Evolutionary conservation across 1,140 invertebrate genomes (phyloP), one percentile per base, ranked within the genome.

Genomic region (Heliconius congener): DNA sequence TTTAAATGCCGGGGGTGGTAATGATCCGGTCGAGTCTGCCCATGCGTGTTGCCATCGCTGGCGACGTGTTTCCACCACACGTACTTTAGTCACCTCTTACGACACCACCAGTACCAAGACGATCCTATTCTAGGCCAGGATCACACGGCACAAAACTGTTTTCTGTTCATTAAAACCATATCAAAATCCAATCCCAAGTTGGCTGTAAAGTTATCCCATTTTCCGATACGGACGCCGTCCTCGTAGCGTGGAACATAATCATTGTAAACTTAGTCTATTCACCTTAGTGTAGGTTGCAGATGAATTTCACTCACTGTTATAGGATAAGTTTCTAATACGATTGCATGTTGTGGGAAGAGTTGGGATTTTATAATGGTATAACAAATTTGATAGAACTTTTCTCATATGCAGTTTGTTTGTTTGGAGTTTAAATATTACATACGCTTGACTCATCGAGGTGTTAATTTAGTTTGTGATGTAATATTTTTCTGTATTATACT

Each of bases 351-450:
- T 60, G 23, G 57, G n/a, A 60, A 60, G 27, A 60, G 57, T 60
- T 60, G 9, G 23, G 57, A 60, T 23, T 60, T 23, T 60, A 60
- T 60, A 60, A 60, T 60, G 19, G 9, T n/a, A 60, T 60, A 60
- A n/a, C 57, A 60, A 60, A 60, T 60, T 60, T 60, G 9, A 60
- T 60, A 23, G n/a, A 60, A 60, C 57, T 60, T 60, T 23, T 60
- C 19, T 23, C 57, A 27, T 60, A 60, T 60, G 57, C 3, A 46
- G 2, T 11, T 11, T 27, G 19, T 60, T 11, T 60, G 19, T 60
- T 23, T 27, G 57, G n/a, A 60, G 3, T 60, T 60, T 60, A 3
- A 60, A 27, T 60, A 60, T 60, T 23, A 23, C 57, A 27, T 27
- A 8, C 2, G 57, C n/a, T 60, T 19, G 42, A 46, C 42, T 16